Evolutionary conservation across 2,888 invertebrate species (phyloP).

Genomic region (Theodoxus fluviatilis): DNA sequence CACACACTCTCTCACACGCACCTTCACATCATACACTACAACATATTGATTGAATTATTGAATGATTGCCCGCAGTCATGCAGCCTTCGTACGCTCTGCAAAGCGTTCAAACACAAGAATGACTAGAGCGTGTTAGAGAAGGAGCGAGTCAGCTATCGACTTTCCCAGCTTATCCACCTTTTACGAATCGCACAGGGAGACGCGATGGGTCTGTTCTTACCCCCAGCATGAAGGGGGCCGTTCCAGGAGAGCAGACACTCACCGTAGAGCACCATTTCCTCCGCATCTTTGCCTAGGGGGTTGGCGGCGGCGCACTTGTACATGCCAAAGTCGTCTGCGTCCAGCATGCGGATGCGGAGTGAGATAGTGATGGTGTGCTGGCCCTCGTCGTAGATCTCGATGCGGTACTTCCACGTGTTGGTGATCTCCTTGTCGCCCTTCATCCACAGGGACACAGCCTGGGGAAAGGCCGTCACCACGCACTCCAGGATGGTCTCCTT

Average conservation of each 20-base stretch:
- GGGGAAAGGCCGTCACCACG: conserved; percentile 48
- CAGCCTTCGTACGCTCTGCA: too few species aligned
- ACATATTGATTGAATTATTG: too few species aligned
- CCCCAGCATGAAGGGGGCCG: too few species aligned
- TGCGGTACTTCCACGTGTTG: conserved; percentile 34
- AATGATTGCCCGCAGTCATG: too few species aligned
- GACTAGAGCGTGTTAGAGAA: too few species aligned
- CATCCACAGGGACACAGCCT: conserved; percentile 48
- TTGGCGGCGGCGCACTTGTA: conserved; percentile 43
- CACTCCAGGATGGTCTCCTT: conserved; percentile 58
- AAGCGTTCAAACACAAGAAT: too few species aligned
- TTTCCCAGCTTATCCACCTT: too few species aligned
- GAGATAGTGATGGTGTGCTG: conserved; percentile 38
- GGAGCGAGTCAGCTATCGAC: too few species aligned
- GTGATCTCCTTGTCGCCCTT: conserved; percentile 38
- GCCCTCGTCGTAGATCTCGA: conserved; percentile 40
- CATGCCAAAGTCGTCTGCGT: conserved; percentile 40
- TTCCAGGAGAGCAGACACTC: conserved; percentile 9
- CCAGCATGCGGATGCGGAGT: conserved; percentile 37
- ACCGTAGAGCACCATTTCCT: conserved; percentile 43
- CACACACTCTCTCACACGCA: too few species aligned
- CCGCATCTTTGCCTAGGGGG: conserved; percentile 34
- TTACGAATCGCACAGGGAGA: too few species aligned
- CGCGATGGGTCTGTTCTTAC: too few species aligned
- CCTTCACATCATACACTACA: too few species aligned